Evolutionary conservation across 1,140 invertebrate genomes (phyloP).

Genomic region (Drosophila santomea): DNA sequence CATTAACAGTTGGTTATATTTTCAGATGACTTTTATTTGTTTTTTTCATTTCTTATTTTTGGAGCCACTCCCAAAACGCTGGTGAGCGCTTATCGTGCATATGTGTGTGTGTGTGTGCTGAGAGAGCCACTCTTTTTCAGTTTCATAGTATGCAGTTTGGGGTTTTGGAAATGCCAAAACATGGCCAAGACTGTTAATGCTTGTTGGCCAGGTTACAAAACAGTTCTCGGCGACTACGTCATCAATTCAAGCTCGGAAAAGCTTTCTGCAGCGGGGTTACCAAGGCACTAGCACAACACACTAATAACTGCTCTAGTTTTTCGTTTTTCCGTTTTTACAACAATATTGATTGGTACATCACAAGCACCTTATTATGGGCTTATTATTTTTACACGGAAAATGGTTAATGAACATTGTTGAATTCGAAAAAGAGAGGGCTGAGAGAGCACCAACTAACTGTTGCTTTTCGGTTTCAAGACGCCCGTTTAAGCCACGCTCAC

Average conservation of each 20-base stretch:
- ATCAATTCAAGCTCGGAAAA: conserved; percentile 56
- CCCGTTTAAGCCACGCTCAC: conserved; percentile 75
- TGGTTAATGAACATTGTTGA: neutral
- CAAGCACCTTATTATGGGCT: conserved; percentile 1
- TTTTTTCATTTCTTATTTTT: conserved; percentile 54
- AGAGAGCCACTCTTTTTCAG: conserved; percentile 19
- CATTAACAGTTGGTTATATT: conserved; percentile 39
- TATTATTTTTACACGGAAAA: neutral
- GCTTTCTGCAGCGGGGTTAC: conserved; percentile 38
- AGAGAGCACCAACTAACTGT: conserved; percentile 56
- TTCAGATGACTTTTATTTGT: conserved; percentile 26
- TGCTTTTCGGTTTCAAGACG: conserved; percentile 56
- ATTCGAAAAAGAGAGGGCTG: conserved; percentile 21
- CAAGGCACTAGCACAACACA: conserved; percentile 50
- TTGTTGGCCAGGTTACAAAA: conserved; percentile 61
- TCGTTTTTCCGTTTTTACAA: conserved; percentile 20
- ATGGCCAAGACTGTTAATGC: conserved; percentile 59
- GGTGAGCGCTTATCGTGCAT: conserved; percentile 41
- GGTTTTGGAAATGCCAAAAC: conserved; percentile 75
- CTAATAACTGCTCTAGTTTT: conserved; percentile 47
- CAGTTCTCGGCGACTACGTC: conserved; percentile 60
- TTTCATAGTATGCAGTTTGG: conserved; percentile 35
- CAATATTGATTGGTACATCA: conserved; percentile 25
- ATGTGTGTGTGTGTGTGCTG: conserved; percentile 2
- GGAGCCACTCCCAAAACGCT: conserved; percentile 76